Evolutionary conservation across 2,888 invertebrate genomes (phyloP), one percentile per base, ranked within the genome.

Genomic region (Agapetus fuscipes): DNA sequence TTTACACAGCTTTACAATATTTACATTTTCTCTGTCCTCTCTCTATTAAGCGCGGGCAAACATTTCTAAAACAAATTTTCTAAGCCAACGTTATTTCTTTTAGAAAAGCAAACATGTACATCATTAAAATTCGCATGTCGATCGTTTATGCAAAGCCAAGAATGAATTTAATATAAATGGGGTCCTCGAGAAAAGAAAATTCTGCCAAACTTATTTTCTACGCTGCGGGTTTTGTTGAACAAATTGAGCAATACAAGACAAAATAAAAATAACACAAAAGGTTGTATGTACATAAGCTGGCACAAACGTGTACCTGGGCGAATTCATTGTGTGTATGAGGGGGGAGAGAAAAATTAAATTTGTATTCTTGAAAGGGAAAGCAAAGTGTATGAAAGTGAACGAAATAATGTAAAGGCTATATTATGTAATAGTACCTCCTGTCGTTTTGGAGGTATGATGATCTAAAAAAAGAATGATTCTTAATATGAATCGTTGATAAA

Each of bases 341-440:
- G 41, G 34, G 42, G 30, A 30, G 35, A 34, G 25, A 45, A 42
- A 45, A 43, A 45, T 45, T 43, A 45, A 45, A 48, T 45, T 45
- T 40, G 39, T 45, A 41, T 41, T 34, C 38, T 39, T 39, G 44
- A 45, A 47, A 46, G 39, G 37, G 36, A 45, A 41, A 41, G 31
- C 35, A 34, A 37, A 41, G 39, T 43, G 46, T 44, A 41, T 46
- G 41, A 39, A 29, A 28, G 12, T 17, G 15, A 10, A 15, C 35
- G 37, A 25, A 26, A n/a, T n/a, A n/a, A n/a, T n/a, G n/a, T n/a
- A n/a, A n/a, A n/a, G n/a, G n/a, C n/a, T n/a, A n/a, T n/a, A n/a
- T n/a, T n/a, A n/a, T n/a, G n/a, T n/a, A n/a, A n/a, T n/a, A n/a
- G n/a, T n/a, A n/a, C n/a, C n/a, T n/a, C n/a, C n/a, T n/a, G n/a